These are phyloP conservation scores for Phrynocephalus vlangalii DNA, from an alignment of 2,797 vertebrate species.

Conservation along the genomic window DNA sequence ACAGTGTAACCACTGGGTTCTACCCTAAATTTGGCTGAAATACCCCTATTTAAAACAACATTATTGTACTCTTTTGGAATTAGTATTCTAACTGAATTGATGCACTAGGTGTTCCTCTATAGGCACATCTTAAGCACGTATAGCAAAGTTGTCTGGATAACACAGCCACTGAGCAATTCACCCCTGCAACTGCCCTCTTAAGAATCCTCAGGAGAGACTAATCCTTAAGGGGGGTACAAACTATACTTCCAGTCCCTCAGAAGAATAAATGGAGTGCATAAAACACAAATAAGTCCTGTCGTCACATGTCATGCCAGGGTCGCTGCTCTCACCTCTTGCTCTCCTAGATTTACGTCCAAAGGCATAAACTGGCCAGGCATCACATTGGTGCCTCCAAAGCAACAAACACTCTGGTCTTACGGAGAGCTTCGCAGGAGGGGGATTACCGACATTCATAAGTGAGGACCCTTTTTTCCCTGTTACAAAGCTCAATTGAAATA, in stretches of 20 bases:
- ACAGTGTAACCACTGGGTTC: background rate
- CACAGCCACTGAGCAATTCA: background rate
- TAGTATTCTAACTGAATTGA: background rate
- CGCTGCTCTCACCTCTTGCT: conserved; percentile 43
- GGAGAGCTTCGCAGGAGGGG: conserved; percentile 21
- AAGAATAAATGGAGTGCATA: conserved; percentile 69
- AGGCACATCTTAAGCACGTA: background rate
- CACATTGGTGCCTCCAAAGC: conserved; percentile 23
- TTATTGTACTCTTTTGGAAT: background rate
- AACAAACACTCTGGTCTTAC: background rate
- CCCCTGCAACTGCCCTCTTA: background rate
- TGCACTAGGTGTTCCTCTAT: background rate
- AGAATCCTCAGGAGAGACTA: conserved; percentile 3
- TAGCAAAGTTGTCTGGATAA: background rate
- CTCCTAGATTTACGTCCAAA: conserved; percentile 61
- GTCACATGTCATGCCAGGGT: conserved; percentile 68
- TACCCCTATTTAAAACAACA: background rate
- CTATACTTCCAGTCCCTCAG: background rate
- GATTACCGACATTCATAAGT: background rate
- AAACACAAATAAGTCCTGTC: conserved; percentile 70
- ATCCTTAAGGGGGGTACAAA: background rate
- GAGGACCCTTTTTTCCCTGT: conserved; percentile 24
- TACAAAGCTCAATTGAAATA: conserved; percentile 26
- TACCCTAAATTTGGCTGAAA: background rate
- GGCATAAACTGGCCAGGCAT: conserved; percentile 53